Conservation (phyloP, 2,797 vertebrate species). For the Caiman crocodilus region DNA sequence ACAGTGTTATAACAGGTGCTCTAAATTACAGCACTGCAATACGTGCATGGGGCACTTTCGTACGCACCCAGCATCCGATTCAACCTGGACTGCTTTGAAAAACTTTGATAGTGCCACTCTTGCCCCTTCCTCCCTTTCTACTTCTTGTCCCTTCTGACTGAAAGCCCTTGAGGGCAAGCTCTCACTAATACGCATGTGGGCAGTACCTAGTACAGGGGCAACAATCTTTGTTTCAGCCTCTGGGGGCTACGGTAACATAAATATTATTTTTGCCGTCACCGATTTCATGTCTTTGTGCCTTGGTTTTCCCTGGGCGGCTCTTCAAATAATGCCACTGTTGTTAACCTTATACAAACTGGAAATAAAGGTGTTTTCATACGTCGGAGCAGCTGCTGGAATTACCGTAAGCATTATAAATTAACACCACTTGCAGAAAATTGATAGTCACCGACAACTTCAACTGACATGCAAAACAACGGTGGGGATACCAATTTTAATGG, state of each 20-base stretch:
- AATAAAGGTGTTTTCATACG: too few relatives aligned
- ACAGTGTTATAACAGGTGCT: too few relatives aligned
- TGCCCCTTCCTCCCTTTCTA: rapidly evolving
- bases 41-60: too few relatives aligned
- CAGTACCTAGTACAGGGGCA: not conserved
- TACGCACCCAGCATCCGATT: not conserved
- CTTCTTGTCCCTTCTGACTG: rapidly evolving
- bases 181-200: not conserved
- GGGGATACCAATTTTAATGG: slow-evolving; percentile 9
- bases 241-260: not conserved
- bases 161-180: rapidly evolving
- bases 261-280: not conserved
- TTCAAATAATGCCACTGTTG: not conserved
- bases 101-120: rapidly evolving
- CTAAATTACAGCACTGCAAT: too few relatives aligned
- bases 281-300: not conserved
- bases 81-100: not conserved
- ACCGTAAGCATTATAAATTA: not conserved
- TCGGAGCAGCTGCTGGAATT: not conserved
- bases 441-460: not conserved
- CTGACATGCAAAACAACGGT: not conserved
- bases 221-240: not conserved
- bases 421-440: not conserved
- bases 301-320: not conserved
- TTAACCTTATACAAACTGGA: not conserved